phyloP scores from a whole-genome alignment of 2,113 vertebrate species.

The Zapus hudsonius region DNA sequence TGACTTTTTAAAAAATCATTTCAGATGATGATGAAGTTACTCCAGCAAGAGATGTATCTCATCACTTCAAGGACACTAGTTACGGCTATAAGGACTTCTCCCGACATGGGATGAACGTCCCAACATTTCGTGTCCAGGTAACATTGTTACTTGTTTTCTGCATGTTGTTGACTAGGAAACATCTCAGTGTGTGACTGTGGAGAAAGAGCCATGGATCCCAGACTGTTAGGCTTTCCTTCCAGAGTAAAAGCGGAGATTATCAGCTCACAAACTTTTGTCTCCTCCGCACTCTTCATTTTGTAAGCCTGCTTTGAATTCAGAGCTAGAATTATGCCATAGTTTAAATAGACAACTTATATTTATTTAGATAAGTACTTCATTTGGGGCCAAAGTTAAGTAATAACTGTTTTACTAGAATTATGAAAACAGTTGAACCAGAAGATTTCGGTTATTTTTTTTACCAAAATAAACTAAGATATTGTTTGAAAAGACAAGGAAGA shows the following conservation, averaged over 20 bases:
- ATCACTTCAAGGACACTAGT: slow-evolving; percentile 97
- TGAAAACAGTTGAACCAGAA: slow-evolving; percentile 8
- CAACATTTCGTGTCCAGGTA: slow-evolving; percentile 98
- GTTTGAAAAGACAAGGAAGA: neutral
- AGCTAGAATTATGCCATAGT: slow-evolving; percentile 12
- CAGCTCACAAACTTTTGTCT: neutral
- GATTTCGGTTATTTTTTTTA: slow-evolving; percentile 10
- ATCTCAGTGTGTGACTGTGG: neutral
- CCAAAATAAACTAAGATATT: neutral
- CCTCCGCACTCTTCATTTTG: neutral
- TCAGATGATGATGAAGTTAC: slow-evolving; percentile 93
- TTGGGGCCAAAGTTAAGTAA: neutral
- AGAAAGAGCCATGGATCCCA: neutral
- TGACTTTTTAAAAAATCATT: slow-evolving; percentile 20
- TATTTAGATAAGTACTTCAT: slow-evolving; percentile 27
- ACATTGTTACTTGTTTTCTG: neutral
- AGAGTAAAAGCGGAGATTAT: neutral
- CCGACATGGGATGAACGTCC: slow-evolving; percentile 95
- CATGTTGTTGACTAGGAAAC: neutral
- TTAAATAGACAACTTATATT: slow-evolving; percentile 7
- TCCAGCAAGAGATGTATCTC: slow-evolving; percentile 93
- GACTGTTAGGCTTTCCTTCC: neutral
- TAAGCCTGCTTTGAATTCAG: neutral
- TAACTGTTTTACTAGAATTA: slow-evolving; percentile 29
- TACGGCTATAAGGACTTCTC: slow-evolving; percentile 99